Base-by-base conservation (phyloP, 1,140 invertebrate species). In the Euura saliciscinereae region DNA sequence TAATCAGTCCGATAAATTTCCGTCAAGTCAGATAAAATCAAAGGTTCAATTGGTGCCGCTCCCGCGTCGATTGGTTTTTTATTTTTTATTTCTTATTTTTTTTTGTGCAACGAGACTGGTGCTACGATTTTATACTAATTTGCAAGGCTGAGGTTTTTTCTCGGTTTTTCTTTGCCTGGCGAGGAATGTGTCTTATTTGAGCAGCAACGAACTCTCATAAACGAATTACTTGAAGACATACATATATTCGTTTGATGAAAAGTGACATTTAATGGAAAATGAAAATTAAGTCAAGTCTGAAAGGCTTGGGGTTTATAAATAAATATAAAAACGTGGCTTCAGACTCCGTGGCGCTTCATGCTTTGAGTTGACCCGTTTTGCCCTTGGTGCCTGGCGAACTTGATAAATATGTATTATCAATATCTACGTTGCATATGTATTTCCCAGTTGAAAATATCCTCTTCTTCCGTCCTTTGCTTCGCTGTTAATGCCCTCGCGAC, bases 331-430 rank as follows among this genome's bases (percentile, higher is more conserved):
- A 59, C 51, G 51, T 28, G 51, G 51, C 51, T 59, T n/a, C 13
- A 59, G 51, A 59, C 51, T 59, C 13, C 51, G 13, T 59, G 3
- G 51, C 3, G 10, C 51, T 59, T n/a, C 13, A 8, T 11, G 13
- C 51, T 59, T 59, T 59, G 51, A 59, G 51, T 59, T 59, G 28
- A 1, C 28, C 28, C 28, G 28, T 28, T 28, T 28, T 11, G 51
- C 51, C 51, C 51, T 59, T 59, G 51, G 13, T 59, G 51, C 13
- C 51, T 59, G 8, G 51, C 6, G 51, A 59, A n/a, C 8, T 59
- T 59, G 13, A 59, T 59, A 59, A 59, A 59, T 59, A 59, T 59
- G 51, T 59, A 59, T 59, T 59, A 59, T 59, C 51, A 59, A 59
- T 59, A 59, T 11, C 3, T 59, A 2, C 51, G 51, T 59, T 59